These are phyloP conservation scores for Empis livida DNA, from an alignment of 2,888 invertebrate genomes.

Conservation along the genomic window DNA sequence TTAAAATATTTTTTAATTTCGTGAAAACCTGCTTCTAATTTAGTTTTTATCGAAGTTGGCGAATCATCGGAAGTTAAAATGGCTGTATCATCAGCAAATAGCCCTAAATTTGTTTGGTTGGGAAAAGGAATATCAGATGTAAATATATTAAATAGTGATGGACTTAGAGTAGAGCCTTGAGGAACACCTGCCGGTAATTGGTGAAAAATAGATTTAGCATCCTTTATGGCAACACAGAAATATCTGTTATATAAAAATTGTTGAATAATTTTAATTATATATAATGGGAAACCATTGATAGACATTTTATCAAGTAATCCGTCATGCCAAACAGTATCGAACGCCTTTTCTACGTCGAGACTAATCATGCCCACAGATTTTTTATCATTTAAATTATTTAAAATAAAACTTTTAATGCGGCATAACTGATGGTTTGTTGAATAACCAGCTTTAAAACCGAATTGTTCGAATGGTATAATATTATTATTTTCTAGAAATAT, in stretches of 20 bases:
- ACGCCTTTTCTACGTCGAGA: background rate
- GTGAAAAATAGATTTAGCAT: no score
- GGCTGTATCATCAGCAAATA: no score
- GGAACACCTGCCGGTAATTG: no score
- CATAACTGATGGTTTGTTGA: background rate
- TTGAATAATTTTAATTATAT: background rate
- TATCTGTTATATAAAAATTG: background rate
- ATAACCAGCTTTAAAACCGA: background rate
- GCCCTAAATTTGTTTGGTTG: no score
- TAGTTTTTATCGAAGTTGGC: no score
- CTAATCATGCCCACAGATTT: background rate
- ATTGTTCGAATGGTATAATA: background rate
- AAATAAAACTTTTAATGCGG: background rate
- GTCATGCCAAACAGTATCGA: background rate
- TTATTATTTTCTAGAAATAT: background rate
- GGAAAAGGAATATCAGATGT: no score
- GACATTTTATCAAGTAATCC: background rate
- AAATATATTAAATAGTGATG: no score
- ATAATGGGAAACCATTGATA: background rate
- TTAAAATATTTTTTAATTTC: no score
- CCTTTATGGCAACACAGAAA: no score
- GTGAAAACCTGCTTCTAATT: no score
- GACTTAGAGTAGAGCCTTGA: background rate
- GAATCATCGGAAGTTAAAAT: no score
- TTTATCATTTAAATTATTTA: background rate